Evolutionary conservation across 2,797 vertebrate species (phyloP), one percentile per base, ranked within the genome.

Genomic region (Falco cherrug): DNA sequence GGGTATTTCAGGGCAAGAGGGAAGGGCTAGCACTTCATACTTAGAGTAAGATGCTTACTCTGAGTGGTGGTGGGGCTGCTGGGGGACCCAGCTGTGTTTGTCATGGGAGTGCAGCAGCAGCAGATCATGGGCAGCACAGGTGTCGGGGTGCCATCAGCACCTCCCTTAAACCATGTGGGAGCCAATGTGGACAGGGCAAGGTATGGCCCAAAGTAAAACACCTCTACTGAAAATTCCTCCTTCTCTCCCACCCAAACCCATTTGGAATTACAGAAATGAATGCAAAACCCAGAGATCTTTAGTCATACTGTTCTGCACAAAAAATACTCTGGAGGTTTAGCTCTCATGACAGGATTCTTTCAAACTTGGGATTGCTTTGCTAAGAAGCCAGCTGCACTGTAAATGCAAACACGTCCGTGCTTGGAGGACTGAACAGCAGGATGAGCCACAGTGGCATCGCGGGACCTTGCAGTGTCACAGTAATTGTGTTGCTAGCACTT

Each of bases 21-120:
- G 47, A 59, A 78, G 24, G 10, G 20, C 3, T 8, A 33, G 56
- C 41, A 53, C 29, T 0, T 41, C 41, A 13, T 41, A 41, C 41
- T 41, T 41, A 41, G 41, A 41, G 41, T 41, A 41, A 41, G 57
- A 22, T 57, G 37, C 25, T 56, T 54, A 28, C n/a, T 20, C 9
- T 11, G 20, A 60, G 53, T 0, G 0, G 6, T 21, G 28, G 10
- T 11, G n/a, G 26, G 13, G 15, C 6, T 60, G 33, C 28, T 0
- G 1, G 35, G 51, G 45, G 6, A 4, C 41, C 19, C 6, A 39
- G 37, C 47, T 78, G 20, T 28, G 6, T 37, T 39, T 54, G 56
- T 28, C 47, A 17, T 2, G 4, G 57, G 48, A 51, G 25, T 4
- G 21, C 41, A 74, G 82, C 24, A 61, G 47, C 41, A 73, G 26